Percentiles rank a stretch among this genome's conserved stretches.
Evolutionary conservation across 2,797 vertebrate genomes (phyloP).

Genomic region (Amblyopsis hoosieri): DNA sequence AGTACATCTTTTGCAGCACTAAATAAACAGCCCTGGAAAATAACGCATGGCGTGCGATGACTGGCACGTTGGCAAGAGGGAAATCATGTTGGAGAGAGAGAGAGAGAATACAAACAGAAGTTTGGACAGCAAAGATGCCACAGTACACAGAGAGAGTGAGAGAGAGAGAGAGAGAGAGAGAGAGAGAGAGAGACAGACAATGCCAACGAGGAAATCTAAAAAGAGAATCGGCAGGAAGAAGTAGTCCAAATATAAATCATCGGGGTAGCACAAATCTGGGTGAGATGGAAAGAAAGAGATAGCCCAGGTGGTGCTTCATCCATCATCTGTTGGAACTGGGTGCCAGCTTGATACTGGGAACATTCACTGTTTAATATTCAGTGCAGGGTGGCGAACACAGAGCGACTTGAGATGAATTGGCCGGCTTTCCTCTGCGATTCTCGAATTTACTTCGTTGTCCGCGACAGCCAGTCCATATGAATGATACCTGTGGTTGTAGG

Average conservation of each 20-base stretch:
- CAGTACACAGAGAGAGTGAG: background rate
- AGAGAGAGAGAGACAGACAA: conserved; percentile 9
- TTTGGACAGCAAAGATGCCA: background rate
- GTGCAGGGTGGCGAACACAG: conserved; percentile 50
- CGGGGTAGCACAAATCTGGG: conserved; percentile 52
- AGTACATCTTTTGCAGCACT: conserved; percentile 2
- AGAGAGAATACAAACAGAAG: conserved; percentile 17
- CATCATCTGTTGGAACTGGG: conserved; percentile 72
- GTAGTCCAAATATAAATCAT: conserved; percentile 64
- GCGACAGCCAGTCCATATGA: conserved; percentile 13
- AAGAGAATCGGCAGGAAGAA: conserved; percentile 49
- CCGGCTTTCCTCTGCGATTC: conserved; percentile 49
- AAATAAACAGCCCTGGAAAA: background rate
- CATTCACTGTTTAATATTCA: conserved; percentile 76
- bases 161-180: conserved; percentile 11
- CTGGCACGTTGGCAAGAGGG: background rate
- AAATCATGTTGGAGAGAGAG: conserved; percentile 3
- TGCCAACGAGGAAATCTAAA: conserved; percentile 32
- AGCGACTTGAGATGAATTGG: conserved; percentile 63
- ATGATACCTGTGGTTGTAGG: conserved; percentile 8
- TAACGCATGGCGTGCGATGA: no score
- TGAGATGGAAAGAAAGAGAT: conserved; percentile 33
- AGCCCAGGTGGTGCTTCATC: conserved; percentile 68
- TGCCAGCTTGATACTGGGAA: conserved; percentile 73
- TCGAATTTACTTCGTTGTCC: conserved; percentile 37